phyloP scores from a whole-genome alignment of 2,797 vertebrate species.

The Microchirus variegatus region DNA sequence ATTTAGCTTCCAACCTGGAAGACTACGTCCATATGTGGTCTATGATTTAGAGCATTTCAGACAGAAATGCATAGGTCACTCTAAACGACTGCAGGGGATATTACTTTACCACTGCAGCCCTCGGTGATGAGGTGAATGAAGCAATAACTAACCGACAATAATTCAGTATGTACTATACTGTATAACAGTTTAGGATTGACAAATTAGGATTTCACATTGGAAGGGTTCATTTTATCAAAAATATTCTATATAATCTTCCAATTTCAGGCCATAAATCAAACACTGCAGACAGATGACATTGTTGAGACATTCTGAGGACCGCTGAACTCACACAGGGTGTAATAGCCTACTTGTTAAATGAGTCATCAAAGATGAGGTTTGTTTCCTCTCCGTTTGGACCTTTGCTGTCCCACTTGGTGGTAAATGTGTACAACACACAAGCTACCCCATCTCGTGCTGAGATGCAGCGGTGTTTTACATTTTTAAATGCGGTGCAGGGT shows the following conservation, averaged over 20 bases:
- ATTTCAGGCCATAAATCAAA: slow-evolving; percentile 57
- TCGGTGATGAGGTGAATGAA: slow-evolving; percentile 47
- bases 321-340: slow-evolving; percentile 47
- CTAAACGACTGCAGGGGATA: no score
- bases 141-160: slow-evolving; percentile 41
- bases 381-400: slow-evolving; percentile 49
- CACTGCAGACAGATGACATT: slow-evolving; percentile 51
- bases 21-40: no score
- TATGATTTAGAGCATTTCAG: no score
- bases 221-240: slow-evolving; percentile 40
- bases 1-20: no score
- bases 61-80: no score
- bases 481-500: slow-evolving; percentile 49
- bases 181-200: slow-evolving; percentile 35
- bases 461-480: slow-evolving; percentile 45
- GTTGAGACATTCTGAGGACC: slow-evolving; percentile 52
- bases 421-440: slow-evolving; percentile 56
- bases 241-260: slow-evolving; percentile 43
- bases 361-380: slow-evolving; percentile 57
- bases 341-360: slow-evolving; percentile 61
- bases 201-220: slow-evolving; percentile 44
- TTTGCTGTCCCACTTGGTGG: slow-evolving; percentile 21
- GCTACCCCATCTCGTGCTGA: slow-evolving; percentile 37
- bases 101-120: no score
- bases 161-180: slow-evolving; percentile 19